phyloP scores from a whole-genome alignment of 1,140 invertebrate genomes.

The Musca domestica region DNA sequence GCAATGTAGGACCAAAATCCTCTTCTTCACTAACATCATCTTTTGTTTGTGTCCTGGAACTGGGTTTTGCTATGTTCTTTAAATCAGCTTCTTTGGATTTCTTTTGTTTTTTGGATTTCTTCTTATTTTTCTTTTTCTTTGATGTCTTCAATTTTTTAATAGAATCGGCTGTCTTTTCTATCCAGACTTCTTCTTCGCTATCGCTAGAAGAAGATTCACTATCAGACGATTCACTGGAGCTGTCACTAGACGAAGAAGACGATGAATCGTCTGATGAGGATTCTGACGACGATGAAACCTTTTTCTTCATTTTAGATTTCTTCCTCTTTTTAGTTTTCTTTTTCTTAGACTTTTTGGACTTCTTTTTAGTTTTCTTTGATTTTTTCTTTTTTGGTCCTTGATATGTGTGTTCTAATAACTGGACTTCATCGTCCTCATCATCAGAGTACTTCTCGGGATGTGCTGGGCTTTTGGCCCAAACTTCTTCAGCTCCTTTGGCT shows the following conservation, averaged over 20 bases:
- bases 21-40: constrained; percentile 58
- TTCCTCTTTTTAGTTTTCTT: constrained; percentile 61
- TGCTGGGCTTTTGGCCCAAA: constrained; percentile 73
- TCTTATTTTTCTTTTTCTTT: constrained; percentile 56
- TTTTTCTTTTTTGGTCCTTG: constrained; percentile 57
- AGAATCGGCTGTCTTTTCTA: constrained; percentile 40
- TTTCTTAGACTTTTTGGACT: constrained; percentile 59
- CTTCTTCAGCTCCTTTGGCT: constrained; percentile 62
- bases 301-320: constrained; percentile 55
- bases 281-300: constrained; percentile 45
- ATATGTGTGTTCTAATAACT: constrained; percentile 53
- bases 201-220: constrained; percentile 21
- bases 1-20: constrained; percentile 70
- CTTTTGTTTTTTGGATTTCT: constrained; percentile 59
- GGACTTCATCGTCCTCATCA: constrained; percentile 36
- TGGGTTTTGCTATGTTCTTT: constrained; percentile 35
- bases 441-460: constrained; percentile 59
- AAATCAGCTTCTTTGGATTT: constrained; percentile 57
- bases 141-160: constrained; percentile 48
- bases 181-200: constrained; percentile 35
- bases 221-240: constrained; percentile 34
- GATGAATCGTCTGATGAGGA: constrained; percentile 27
- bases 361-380: constrained; percentile 57
- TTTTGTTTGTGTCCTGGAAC: constrained; percentile 19
- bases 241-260: constrained; percentile 25